Percentiles rank a stretch among this genome's conserved stretches.
Conservation (phyloP, 2,113 vertebrate genomes). For the Micronycteris hirsuta region DNA sequence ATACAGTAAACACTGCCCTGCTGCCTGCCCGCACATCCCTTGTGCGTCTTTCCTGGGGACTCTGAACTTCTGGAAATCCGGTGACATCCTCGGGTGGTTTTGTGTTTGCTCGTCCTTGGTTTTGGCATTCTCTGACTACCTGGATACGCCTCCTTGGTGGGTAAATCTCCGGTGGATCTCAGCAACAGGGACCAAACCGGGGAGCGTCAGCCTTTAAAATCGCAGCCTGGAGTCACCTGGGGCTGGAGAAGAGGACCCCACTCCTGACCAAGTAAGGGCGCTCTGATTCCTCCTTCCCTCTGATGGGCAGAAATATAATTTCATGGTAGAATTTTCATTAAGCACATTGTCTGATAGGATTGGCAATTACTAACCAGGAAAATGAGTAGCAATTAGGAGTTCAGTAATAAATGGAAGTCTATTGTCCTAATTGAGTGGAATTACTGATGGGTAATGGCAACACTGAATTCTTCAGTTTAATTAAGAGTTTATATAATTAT, state of each 20-base stretch:
- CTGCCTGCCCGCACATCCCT: conserved; percentile 59
- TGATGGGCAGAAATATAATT: not conserved
- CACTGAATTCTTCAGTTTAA: conserved; percentile 76
- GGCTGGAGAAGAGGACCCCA: not conserved
- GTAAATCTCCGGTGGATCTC: not conserved
- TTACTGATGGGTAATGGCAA: conserved; percentile 73
- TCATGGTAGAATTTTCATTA: conserved; percentile 56
- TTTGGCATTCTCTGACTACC: not conserved
- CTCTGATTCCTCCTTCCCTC: not conserved
- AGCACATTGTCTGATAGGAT: conserved; percentile 55
- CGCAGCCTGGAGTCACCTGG: not conserved
- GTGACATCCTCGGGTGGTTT: not conserved
- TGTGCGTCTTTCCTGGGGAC: conserved; percentile 70
- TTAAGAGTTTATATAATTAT: conserved; percentile 78
- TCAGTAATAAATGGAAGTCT: conserved; percentile 74
- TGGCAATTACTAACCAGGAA: conserved; percentile 69
- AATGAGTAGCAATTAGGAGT: conserved; percentile 77
- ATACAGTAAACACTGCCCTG: conserved; percentile 76
- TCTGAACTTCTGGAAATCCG: conserved; percentile 66
- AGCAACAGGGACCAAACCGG: not conserved
- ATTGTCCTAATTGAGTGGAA: conserved; percentile 76
- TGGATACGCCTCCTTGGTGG: not conserved
- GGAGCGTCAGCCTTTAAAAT: not conserved
- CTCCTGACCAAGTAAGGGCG: not conserved
- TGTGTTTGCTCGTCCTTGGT: conserved; percentile 11